Evolutionary conservation across 1,140 invertebrate genomes (phyloP).

Genomic region (Tetramorium alpestre): DNA sequence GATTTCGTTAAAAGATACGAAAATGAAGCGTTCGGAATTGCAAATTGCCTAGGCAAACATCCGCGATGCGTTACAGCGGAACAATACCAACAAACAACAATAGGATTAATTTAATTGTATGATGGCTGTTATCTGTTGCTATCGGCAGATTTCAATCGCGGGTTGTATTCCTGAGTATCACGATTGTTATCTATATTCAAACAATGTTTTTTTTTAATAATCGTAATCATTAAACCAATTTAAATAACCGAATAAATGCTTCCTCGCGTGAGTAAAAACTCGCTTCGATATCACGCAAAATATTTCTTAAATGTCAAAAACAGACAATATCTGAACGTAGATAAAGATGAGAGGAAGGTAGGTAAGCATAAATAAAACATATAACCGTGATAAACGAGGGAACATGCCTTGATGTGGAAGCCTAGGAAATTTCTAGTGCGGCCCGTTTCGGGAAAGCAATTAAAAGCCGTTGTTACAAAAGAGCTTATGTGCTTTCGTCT

Average conservation of each 20-base stretch:
- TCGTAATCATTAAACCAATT: slow-evolving; percentile 70
- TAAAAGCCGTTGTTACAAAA: slow-evolving; percentile 52
- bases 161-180: slow-evolving; percentile 38
- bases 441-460: slow-evolving; percentile 50
- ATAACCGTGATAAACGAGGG: slow-evolving; percentile 37
- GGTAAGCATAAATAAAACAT: slow-evolving; percentile 41
- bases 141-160: not conserved
- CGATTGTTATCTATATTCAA: slow-evolving; percentile 66
- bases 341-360: not conserved
- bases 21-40: not conserved
- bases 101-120: slow-evolving; percentile 21
- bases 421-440: slow-evolving; percentile 30
- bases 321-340: not conserved
- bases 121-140: not conserved
- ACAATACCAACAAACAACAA: not conserved
- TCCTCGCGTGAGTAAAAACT: not conserved
- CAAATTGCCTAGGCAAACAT: not conserved
- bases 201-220: slow-evolving; percentile 75
- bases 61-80: not conserved
- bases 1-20: not conserved
- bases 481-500: slow-evolving; percentile 50
- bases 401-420: slow-evolving; percentile 26
- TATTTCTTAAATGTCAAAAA: slow-evolving; percentile 10
- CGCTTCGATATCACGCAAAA: not conserved
- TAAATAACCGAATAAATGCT: not conserved